Percentiles rank a stretch among this genome's conserved stretches.
Evolutionary conservation across 2,797 vertebrate species (phyloP).

Genomic region (Heliangelus exortis): DNA sequence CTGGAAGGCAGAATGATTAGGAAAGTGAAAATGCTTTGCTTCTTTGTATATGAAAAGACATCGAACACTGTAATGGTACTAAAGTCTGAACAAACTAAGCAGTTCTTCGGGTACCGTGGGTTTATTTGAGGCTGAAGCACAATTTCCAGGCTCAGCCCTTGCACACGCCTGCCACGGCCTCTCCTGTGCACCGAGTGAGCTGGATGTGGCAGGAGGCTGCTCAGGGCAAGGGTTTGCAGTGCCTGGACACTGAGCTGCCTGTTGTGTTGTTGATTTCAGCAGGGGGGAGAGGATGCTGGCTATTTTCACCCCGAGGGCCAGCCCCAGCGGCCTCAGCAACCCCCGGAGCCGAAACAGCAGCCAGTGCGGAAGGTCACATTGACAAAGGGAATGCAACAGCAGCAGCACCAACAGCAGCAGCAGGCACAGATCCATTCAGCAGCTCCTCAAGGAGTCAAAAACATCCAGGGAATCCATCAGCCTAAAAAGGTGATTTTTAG

Average conservation of each 20-base stretch:
- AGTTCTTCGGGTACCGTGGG: accelerated
- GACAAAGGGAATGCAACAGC: constrained; percentile 81
- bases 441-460: constrained; percentile 80
- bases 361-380: constrained; percentile 90
- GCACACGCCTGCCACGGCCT: accelerated
- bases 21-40: not conserved
- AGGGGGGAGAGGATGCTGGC: constrained; percentile 85
- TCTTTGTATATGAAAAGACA: not conserved
- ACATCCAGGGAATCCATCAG: constrained; percentile 79
- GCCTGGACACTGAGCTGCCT: constrained; percentile 58
- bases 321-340: constrained; percentile 78
- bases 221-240: not conserved
- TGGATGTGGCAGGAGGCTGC: not conserved
- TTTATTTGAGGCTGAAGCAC: not conserved
- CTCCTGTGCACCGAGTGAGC: not conserved
- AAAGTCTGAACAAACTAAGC: not conserved
- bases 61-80: not conserved
- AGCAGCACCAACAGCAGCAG: constrained; percentile 75
- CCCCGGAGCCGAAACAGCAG: constrained; percentile 77
- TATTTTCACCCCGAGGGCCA: constrained; percentile 75
- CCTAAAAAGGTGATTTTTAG: constrained; percentile 78
- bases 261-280: constrained; percentile 74
- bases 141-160: not conserved
- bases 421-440: constrained; percentile 71
- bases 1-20: not conserved